Percentiles rank a stretch among this genome's conserved stretches.
These are phyloP conservation scores for Mobula birostris DNA, from an alignment of 2,113 vertebrate genomes.

Conservation along the genomic window DNA sequence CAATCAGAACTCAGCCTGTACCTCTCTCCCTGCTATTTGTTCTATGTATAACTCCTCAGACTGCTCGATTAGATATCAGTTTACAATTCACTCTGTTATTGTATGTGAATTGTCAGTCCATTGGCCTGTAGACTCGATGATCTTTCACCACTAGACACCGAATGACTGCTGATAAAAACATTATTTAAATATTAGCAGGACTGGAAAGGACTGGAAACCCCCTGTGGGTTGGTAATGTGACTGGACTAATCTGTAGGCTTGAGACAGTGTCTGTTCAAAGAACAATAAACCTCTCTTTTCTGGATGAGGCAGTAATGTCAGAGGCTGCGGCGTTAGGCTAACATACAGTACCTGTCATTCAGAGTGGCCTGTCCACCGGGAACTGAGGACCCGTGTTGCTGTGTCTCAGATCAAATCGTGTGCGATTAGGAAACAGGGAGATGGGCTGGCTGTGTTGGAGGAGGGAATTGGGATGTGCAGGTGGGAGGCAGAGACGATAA, in stretches of 20 bases:
- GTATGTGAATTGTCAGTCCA: neutral
- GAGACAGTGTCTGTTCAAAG: slow-evolving; percentile 16
- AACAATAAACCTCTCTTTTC: slow-evolving; percentile 2
- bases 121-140: neutral
- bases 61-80: neutral
- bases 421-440: neutral
- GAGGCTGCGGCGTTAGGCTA: slow-evolving; percentile 22
- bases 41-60: neutral
- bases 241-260: neutral
- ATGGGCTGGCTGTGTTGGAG: neutral
- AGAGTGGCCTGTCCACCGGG: neutral
- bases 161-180: neutral
- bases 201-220: slow-evolving; percentile 5
- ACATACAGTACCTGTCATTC: slow-evolving; percentile 20
- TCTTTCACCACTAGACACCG: neutral
- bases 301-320: slow-evolving; percentile 15
- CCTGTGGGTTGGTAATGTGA: neutral
- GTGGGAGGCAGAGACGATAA: neutral
- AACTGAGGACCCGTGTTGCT: neutral
- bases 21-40: neutral
- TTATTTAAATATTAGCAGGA: slow-evolving; percentile 28
- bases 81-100: neutral
- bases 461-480: neutral
- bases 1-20: neutral
- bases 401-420: neutral